phyloP scores from a whole-genome alignment of 1,140 invertebrate genomes.

The Euura lappo region DNA sequence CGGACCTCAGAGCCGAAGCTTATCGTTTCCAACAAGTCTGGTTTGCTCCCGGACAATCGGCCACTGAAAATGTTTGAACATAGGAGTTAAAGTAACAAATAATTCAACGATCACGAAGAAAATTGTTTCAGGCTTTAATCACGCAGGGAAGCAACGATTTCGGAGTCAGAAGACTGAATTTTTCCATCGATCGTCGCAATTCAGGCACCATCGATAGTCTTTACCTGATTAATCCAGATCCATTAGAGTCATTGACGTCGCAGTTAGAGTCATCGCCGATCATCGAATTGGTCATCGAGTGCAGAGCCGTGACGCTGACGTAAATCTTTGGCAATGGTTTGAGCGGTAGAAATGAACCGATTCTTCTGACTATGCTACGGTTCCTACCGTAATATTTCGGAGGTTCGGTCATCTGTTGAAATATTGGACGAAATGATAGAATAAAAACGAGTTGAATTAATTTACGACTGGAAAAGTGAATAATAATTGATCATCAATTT shows the following conservation, averaged over 20 bases:
- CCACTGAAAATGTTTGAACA: slow-evolving; percentile 29
- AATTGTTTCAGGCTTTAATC: too few species aligned
- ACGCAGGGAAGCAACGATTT: too few species aligned
- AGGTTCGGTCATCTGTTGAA: slow-evolving; percentile 41
- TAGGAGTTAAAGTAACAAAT: background rate
- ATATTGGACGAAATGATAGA: too few species aligned
- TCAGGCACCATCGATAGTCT: background rate
- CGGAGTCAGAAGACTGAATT: too few species aligned
- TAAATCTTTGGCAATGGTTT: slow-evolving; percentile 58
- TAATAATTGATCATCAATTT: too few species aligned
- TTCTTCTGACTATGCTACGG: slow-evolving; percentile 54
- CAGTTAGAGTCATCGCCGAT: slow-evolving; percentile 51
- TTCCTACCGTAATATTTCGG: slow-evolving; percentile 54
- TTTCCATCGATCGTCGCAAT: too few species aligned
- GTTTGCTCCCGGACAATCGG: slow-evolving; percentile 50
- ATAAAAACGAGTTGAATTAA: too few species aligned
- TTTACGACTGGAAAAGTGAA: too few species aligned
- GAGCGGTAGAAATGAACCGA: slow-evolving; percentile 55
- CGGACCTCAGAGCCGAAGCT: slow-evolving; percentile 59
- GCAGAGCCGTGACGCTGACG: slow-evolving; percentile 57
- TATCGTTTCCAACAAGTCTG: slow-evolving; percentile 56
- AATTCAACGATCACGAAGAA: background rate
- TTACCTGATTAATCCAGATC: slow-evolving; percentile 44
- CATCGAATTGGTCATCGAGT: slow-evolving; percentile 61
- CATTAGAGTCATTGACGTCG: slow-evolving; percentile 41